A percentile compares a stretch with the other conserved stretches of the same genome.
These are phyloP conservation scores for Dermatemys mawii DNA, from an alignment of 2,113 vertebrate genomes.

Conservation along the genomic window DNA sequence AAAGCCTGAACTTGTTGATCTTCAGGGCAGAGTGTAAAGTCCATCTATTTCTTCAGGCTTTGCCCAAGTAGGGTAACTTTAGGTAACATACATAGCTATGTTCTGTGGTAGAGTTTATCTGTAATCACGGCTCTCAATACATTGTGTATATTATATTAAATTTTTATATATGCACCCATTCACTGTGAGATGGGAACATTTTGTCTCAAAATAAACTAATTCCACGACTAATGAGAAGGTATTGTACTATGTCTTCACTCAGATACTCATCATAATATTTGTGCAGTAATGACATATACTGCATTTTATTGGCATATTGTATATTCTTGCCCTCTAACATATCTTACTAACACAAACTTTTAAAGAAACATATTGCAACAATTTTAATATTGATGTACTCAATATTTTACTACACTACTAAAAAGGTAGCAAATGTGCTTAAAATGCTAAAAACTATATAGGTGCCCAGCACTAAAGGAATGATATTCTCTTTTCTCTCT, in stretches of 20 bases:
- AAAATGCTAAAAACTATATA: neutral
- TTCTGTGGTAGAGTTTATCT: neutral
- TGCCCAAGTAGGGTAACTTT: rapidly evolving
- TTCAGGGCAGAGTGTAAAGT: too few relatives aligned
- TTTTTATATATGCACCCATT: rapidly evolving
- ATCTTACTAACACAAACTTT: neutral
- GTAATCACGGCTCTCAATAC: rapidly evolving
- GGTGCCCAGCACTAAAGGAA: neutral
- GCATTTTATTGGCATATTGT: rapidly evolving
- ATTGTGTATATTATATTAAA: rapidly evolving
- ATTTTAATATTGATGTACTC: neutral
- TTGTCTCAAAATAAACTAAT: neutral
- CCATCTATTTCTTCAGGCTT: neutral
- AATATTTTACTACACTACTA: neutral
- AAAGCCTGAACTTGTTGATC: too few relatives aligned
- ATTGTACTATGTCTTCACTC: neutral
- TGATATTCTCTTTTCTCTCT: neutral
- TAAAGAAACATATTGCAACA: neutral
- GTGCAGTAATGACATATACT: rapidly evolving
- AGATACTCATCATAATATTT: neutral
- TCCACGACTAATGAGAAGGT: neutral
- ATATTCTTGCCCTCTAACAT: neutral
- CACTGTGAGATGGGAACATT: neutral
- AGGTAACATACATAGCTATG: rapidly evolving
- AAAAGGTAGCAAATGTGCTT: neutral